Conservation (phyloP, 2,797 vertebrate species). For the Phrynocephalus guinanensis region DNA sequence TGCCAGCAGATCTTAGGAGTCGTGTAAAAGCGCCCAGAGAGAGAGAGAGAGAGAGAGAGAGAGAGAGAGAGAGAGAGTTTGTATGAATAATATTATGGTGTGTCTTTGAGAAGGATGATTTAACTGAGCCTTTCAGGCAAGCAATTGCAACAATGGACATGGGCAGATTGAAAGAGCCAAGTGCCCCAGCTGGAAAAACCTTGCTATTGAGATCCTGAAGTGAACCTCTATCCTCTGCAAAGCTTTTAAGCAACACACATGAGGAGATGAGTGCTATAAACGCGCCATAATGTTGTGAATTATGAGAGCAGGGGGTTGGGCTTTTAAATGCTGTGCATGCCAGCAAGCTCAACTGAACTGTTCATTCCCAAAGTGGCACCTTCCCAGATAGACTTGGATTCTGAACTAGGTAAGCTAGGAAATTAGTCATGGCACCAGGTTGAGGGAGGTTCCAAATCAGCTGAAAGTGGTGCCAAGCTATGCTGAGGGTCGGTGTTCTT, state of each 20-base stretch:
- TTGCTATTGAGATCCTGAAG: neutral
- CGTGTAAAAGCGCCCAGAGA: too few species aligned
- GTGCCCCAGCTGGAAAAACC: neutral
- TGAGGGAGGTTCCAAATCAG: too few species aligned
- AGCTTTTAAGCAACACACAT: neutral
- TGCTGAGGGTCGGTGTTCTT: too few species aligned
- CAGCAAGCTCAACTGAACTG: neutral
- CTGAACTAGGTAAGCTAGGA: too few species aligned
- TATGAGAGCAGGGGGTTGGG: neutral
- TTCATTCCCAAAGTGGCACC: neutral
- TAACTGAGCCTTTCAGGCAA: constrained; percentile 10
- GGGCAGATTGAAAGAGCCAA: neutral
- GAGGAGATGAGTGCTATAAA: neutral
- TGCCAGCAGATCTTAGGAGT: too few species aligned
- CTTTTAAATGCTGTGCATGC: neutral
- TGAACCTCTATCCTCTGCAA: constrained; percentile 11
- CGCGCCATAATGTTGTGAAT: neutral
- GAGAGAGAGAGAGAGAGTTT: too few species aligned
- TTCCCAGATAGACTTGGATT: neutral
- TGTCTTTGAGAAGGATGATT: constrained; percentile 7
- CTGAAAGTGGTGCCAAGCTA: too few species aligned
- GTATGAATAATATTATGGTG: neutral
- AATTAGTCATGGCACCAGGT: too few species aligned
- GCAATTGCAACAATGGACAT: neutral
- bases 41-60: too few species aligned